Percentiles rank a stretch among this genome's conserved stretches.
phyloP scores from a whole-genome alignment of 2,797 vertebrate species.

The Merluccius polli region DNA sequence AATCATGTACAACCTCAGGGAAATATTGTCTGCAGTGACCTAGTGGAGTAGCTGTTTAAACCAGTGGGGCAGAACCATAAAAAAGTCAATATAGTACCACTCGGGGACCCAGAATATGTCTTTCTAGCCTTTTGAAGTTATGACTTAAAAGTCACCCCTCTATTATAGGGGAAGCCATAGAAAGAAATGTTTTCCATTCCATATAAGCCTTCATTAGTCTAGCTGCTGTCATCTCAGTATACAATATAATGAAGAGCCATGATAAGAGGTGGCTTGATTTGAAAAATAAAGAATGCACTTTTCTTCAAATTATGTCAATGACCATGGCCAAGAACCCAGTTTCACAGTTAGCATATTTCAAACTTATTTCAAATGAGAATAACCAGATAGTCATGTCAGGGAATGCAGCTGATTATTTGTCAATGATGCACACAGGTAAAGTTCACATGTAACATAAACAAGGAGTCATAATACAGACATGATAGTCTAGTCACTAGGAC shows the following conservation, averaged over 20 bases:
- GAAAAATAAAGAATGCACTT: not conserved
- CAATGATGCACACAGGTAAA: not conserved
- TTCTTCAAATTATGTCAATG: not conserved
- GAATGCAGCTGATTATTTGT: not conserved
- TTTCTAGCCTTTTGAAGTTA: slow-evolving; percentile 1
- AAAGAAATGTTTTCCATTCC: not conserved
- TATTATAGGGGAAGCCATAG: not conserved
- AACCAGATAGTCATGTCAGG: not conserved
- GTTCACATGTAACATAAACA: not conserved
- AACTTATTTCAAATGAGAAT: not conserved
- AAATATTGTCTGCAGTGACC: not conserved
- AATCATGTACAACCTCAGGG: not conserved
- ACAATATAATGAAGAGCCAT: not conserved
- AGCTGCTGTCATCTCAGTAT: not conserved
- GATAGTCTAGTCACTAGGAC: no score
- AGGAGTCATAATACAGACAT: no score
- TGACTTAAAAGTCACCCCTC: not conserved
- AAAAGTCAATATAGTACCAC: not conserved
- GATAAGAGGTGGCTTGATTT: not conserved
- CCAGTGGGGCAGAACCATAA: not conserved
- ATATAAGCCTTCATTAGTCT: not conserved
- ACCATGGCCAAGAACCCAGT: not conserved
- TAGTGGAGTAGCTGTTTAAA: not conserved
- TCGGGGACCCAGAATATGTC: not conserved
- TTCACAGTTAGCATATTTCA: not conserved